Percentiles rank a stretch among this genome's conserved stretches.
These are phyloP conservation scores for Neomorphus geoffroyi DNA, from an alignment of 2,797 vertebrate species.

Conservation along the genomic window DNA sequence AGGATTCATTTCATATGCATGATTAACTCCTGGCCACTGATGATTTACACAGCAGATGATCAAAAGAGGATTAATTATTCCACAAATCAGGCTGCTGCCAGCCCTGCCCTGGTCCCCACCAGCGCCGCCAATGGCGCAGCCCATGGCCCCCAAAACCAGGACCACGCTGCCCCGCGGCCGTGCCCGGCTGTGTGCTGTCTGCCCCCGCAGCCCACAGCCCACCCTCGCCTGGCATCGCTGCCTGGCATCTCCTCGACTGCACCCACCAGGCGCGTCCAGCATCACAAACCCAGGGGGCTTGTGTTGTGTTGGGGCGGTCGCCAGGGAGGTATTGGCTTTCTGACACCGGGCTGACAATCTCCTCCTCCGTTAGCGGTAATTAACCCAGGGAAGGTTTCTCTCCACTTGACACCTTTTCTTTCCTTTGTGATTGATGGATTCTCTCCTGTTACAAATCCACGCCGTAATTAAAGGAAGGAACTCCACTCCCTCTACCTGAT, in stretches of 20 bases:
- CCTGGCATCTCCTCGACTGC: neutral
- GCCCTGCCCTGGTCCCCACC: neutral
- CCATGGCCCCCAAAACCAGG: accelerated
- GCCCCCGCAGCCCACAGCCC: neutral
- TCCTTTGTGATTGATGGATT: constrained; percentile 7
- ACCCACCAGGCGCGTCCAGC: neutral
- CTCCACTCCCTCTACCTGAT: constrained; percentile 43
- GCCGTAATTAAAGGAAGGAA: constrained; percentile 6
- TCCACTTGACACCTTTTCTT: constrained; percentile 3
- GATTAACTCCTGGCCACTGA: constrained; percentile 75
- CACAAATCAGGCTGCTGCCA: constrained; percentile 32
- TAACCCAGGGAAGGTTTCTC: neutral
- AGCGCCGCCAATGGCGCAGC: accelerated
- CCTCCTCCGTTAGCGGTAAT: neutral
- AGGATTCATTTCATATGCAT: constrained; percentile 73
- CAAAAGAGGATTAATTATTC: constrained; percentile 73
- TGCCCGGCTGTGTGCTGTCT: accelerated
- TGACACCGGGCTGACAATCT: neutral
- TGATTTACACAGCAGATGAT: constrained; percentile 76
- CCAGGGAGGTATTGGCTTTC: neutral
- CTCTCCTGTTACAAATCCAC: neutral
- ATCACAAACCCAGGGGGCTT: accelerated
- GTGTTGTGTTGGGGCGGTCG: accelerated
- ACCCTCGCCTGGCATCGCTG: accelerated
- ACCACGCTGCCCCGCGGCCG: accelerated